These are phyloP conservation scores for Dryobotodes eremita DNA, from an alignment of 2,888 invertebrate genomes.

Conservation along the genomic window DNA sequence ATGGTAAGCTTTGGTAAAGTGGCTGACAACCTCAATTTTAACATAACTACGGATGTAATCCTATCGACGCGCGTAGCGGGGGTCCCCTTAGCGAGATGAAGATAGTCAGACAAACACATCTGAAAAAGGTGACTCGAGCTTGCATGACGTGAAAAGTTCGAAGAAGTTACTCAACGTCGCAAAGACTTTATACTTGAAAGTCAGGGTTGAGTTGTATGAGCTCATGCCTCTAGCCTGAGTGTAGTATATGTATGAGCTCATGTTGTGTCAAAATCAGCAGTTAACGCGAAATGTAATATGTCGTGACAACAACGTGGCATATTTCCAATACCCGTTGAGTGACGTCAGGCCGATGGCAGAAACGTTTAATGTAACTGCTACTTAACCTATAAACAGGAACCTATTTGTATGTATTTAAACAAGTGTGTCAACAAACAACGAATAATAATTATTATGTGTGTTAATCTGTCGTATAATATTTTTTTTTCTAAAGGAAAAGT, in stretches of 20 bases:
- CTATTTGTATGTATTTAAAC: constrained; percentile 23
- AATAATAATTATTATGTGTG: background rate
- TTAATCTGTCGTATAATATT: constrained; percentile 6
- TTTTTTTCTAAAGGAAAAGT: background rate
- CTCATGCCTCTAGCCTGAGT: background rate
- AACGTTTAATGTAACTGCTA: constrained; percentile 32
- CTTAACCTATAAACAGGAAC: constrained; percentile 22
- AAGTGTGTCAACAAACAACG: constrained; percentile 12
- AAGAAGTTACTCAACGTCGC: background rate
- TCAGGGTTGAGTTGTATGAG: constrained; percentile 9
- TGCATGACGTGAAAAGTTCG: background rate
- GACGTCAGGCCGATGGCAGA: constrained; percentile 38
- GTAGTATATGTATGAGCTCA: constrained; percentile 28
- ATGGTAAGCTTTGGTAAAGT: background rate
- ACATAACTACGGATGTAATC: background rate
- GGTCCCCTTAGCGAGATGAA: too few species aligned
- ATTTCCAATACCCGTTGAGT: constrained; percentile 47
- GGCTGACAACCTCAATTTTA: background rate
- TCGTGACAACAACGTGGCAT: constrained; percentile 53
- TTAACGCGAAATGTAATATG: constrained; percentile 42
- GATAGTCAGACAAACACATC: background rate
- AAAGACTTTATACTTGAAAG: background rate
- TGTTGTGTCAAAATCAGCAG: constrained; percentile 39
- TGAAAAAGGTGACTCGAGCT: background rate
- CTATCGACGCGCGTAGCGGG: background rate